These are phyloP conservation scores for Poicephalus gulielmi DNA, from an alignment of 2,113 vertebrate species.

Conservation along the genomic window DNA sequence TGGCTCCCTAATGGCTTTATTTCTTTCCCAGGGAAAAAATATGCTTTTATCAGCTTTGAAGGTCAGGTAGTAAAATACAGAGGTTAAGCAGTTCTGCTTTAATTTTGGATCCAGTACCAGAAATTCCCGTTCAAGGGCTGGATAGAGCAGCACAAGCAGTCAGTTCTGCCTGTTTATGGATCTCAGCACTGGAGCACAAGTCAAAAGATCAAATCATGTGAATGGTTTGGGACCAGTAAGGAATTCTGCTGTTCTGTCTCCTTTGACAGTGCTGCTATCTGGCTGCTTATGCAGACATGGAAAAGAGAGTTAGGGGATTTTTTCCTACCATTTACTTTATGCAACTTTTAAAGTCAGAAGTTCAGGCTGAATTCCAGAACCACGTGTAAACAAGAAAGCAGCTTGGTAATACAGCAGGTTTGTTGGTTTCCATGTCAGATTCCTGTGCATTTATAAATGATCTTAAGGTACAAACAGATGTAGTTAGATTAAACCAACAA, in stretches of 20 bases:
- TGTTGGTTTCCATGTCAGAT: background rate
- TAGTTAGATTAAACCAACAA: background rate
- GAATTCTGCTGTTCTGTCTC: background rate
- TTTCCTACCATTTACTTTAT: background rate
- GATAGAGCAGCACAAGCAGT: background rate
- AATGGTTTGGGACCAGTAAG: background rate
- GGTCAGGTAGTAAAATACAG: slow-evolving; percentile 16
- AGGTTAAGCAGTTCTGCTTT: slow-evolving; percentile 39
- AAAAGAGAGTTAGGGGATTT: background rate
- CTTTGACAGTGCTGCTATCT: background rate
- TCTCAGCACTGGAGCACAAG: background rate
- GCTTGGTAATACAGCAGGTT: background rate
- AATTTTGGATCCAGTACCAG: slow-evolving; percentile 1
- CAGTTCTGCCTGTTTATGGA: background rate
- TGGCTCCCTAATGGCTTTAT: slow-evolving; percentile 4
- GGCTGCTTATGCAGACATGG: background rate
- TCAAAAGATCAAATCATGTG: background rate
- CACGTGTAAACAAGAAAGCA: background rate
- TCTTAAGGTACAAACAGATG: background rate
- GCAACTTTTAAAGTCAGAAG: background rate
- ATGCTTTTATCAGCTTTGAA: slow-evolving; percentile 45
- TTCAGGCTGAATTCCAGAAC: background rate
- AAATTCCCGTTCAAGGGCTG: background rate
- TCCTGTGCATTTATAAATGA: background rate
- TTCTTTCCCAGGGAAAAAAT: slow-evolving; percentile 22